These are phyloP conservation scores for Tokudaia muenninki DNA, from an alignment of 2,797 vertebrate species.

Conservation along the genomic window DNA sequence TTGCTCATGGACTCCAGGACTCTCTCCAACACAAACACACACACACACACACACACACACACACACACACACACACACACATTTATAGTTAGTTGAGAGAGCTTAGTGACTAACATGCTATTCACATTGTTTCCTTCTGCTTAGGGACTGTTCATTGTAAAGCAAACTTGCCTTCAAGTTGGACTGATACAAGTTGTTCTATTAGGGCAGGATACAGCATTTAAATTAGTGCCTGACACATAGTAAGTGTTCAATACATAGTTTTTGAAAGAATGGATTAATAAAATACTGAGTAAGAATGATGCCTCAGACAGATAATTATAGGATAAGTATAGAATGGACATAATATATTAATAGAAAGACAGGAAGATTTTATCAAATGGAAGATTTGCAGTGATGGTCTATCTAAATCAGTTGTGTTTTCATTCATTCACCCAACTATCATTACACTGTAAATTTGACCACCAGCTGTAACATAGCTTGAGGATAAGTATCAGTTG, in stretches of 20 bases:
- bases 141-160: slow-evolving; percentile 52
- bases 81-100: slow-evolving; percentile 30
- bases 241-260: neutral
- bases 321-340: slow-evolving; percentile 24
- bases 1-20: neutral
- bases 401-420: neutral
- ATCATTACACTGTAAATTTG: neutral
- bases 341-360: slow-evolving; percentile 61
- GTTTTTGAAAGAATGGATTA: slow-evolving; percentile 43
- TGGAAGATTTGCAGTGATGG: slow-evolving; percentile 20
- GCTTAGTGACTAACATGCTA: slow-evolving; percentile 31
- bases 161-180: slow-evolving; percentile 52
- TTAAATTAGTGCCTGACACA: slow-evolving; percentile 37
- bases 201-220: slow-evolving; percentile 13
- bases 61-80: no score
- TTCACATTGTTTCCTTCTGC: slow-evolving; percentile 57
- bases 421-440: slow-evolving; percentile 27
- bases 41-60: neutral
- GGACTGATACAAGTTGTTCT: neutral
- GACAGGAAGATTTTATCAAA: slow-evolving; percentile 31
- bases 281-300: slow-evolving; percentile 45
- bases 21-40: neutral
- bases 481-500: neutral
- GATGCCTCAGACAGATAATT: slow-evolving; percentile 36
- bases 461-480: neutral